Base-by-base conservation (phyloP, 2,888 invertebrate genomes). In the Netelia fuscicornis region DNA sequence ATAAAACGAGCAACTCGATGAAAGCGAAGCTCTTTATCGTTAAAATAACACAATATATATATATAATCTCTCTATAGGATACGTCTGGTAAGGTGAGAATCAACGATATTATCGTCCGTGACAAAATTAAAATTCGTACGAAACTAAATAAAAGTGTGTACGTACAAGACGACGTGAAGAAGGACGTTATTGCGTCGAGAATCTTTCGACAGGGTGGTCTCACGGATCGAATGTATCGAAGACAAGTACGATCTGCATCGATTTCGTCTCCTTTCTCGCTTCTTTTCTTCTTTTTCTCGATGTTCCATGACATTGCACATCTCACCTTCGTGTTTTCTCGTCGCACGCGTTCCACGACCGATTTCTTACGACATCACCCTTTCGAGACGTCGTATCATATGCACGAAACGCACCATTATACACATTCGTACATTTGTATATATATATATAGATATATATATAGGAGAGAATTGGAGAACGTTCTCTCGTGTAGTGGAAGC, bases 341-440 rank as follows among this genome's bases (percentile, higher is more conserved):
- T 20, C 42, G 42, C 65, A 52, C 76, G 54, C 52, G 65, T 20
- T 52, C 54, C 42, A 9, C 37, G 37, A 65, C 30, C 30, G 30
- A 30, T 30, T 65, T 20, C 68, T 75, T 85, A 79, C 68, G 76
- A 79, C 84, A 60, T 81, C 58, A 79, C 78, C 81, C 83, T 83
- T 79, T 81, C 30, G 30, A 30, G 68, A 81, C 56, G 85, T 83
- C 74, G 52, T 37, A 44, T 56, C n/a, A 17, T 30, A 42, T 42
- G 10, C 76, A 65, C 76, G 54, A 76, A 76, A 42, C 48, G 37
- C n/a, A 58, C 17, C 65, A 65, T 37, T 58, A 77, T 44, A 64
- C 37, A 30, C 37, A 5, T 64, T 17, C 9, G 8, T 64, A 64
- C 25, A 11, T 60, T 23, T n/a, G 56, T 58, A 77, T 10, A 58